Evolutionary conservation across 1,140 invertebrate species (phyloP).

Genomic region (Ceratina australensis): DNA sequence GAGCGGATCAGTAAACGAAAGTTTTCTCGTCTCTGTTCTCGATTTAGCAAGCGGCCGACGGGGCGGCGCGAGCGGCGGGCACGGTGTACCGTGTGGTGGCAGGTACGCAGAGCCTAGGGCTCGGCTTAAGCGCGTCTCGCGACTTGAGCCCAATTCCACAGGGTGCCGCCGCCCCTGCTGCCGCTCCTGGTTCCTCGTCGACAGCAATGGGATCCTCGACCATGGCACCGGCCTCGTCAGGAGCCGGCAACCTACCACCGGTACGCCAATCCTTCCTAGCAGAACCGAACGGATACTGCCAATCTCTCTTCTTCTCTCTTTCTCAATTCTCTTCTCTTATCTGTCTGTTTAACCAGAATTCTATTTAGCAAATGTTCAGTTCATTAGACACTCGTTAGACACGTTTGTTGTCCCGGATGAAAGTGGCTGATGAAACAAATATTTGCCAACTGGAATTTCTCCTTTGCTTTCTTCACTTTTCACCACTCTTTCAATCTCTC

Average conservation of each 20-base stretch:
- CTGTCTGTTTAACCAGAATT: background rate
- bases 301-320: slow-evolving; percentile 27
- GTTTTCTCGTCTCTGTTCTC: slow-evolving; percentile 70
- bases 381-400: too few species aligned
- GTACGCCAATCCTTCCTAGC: slow-evolving; percentile 78
- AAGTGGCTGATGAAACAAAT: too few species aligned
- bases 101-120: slow-evolving; percentile 87
- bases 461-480: too few species aligned
- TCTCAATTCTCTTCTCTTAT: background rate
- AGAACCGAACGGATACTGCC: slow-evolving; percentile 66
- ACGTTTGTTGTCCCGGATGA: too few species aligned
- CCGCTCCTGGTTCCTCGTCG: slow-evolving; percentile 63
- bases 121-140: slow-evolving; percentile 84
- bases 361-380: background rate
- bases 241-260: slow-evolving; percentile 77
- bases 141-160: slow-evolving; percentile 80
- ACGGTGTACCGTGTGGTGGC: slow-evolving; percentile 88
- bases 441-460: too few species aligned
- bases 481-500: too few species aligned
- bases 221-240: slow-evolving; percentile 72
- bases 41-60: slow-evolving; percentile 86
- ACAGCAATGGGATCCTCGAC: slow-evolving; percentile 74
- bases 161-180: slow-evolving; percentile 79
- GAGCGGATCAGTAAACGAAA: slow-evolving; percentile 59
- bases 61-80: slow-evolving; percentile 87